A percentile compares a stretch with the other conserved stretches of the same genome.
These are phyloP conservation scores for Eucera pruinosa DNA, from an alignment of 2,888 invertebrate genomes.

Conservation along the genomic window DNA sequence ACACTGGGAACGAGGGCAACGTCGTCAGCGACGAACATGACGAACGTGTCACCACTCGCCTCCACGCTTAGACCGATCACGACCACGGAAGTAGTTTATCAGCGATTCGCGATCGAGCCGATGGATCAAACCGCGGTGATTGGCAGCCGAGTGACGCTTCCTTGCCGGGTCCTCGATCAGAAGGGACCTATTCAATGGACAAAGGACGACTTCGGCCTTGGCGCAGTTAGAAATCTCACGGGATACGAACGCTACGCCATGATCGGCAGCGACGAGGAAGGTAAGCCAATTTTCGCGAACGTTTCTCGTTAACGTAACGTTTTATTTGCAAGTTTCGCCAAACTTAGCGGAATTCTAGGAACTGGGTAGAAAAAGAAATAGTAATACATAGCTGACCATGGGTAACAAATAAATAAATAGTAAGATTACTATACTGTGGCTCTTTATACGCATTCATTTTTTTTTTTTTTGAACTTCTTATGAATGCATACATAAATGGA, in stretches of 20 bases:
- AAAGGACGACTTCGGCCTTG: constrained; percentile 97
- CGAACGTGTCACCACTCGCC: constrained; percentile 67
- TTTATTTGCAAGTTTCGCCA: no score
- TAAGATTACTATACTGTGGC: no score
- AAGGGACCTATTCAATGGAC: constrained; percentile 98
- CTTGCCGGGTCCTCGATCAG: constrained; percentile 95
- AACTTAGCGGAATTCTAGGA: no score
- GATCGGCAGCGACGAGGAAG: constrained; percentile 98
- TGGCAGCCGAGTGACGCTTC: constrained; percentile 94
- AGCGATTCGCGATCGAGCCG: constrained; percentile 96
- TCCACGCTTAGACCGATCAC: constrained; percentile 79
- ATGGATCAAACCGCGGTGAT: constrained; percentile 95
- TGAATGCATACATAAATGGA: no score
- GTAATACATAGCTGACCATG: no score
- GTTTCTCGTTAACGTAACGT: no score
- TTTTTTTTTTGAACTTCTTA: no score
- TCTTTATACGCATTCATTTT: no score
- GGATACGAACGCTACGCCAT: constrained; percentile 97
- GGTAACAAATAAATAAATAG: no score
- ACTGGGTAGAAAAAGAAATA: no score
- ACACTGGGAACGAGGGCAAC: constrained; percentile 65
- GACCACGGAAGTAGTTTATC: constrained; percentile 85
- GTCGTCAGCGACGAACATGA: constrained; percentile 67
- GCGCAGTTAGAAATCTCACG: constrained; percentile 94
- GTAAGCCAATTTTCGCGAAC: constrained; percentile 84